Percentiles rank a stretch among this genome's conserved stretches.
Evolutionary conservation across 2,113 vertebrate genomes (phyloP).

Genomic region (Microtus pennsylvanicus): DNA sequence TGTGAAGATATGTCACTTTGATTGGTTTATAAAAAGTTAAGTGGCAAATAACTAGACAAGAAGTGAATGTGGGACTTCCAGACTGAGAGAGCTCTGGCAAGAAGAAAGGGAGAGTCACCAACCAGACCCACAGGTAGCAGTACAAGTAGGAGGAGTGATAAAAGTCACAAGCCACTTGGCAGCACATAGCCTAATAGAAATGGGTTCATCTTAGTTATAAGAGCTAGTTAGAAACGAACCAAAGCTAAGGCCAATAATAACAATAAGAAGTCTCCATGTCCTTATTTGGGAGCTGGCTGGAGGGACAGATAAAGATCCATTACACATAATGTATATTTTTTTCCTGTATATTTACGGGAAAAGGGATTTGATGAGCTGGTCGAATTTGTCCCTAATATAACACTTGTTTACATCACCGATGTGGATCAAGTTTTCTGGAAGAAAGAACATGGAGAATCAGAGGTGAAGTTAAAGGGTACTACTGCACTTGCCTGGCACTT

Average conservation of each 20-base stretch:
- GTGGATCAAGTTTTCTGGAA: slow-evolving; percentile 8
- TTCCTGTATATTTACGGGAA: neutral
- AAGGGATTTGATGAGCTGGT: neutral
- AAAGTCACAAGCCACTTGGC: neutral
- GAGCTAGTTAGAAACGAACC: neutral
- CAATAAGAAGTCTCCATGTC: neutral
- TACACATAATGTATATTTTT: neutral
- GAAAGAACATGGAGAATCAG: neutral
- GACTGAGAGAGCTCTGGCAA: neutral
- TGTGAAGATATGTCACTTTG: neutral
- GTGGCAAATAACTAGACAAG: neutral
- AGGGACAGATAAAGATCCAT: neutral
- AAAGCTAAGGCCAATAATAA: neutral
- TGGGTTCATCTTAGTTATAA: neutral
- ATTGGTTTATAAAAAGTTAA: neutral
- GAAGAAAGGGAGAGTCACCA: neutral
- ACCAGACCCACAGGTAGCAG: neutral
- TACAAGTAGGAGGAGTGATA: neutral
- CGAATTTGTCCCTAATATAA: neutral
- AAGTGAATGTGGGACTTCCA: neutral
- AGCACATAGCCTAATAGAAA: neutral
- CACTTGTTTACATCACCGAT: neutral
- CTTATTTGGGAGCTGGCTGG: neutral
- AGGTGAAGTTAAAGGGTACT: neutral
- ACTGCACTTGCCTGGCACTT: neutral